These are phyloP conservation scores for Phalanger gymnotis DNA, from an alignment of 2,797 vertebrate genomes.

Conservation along the genomic window DNA sequence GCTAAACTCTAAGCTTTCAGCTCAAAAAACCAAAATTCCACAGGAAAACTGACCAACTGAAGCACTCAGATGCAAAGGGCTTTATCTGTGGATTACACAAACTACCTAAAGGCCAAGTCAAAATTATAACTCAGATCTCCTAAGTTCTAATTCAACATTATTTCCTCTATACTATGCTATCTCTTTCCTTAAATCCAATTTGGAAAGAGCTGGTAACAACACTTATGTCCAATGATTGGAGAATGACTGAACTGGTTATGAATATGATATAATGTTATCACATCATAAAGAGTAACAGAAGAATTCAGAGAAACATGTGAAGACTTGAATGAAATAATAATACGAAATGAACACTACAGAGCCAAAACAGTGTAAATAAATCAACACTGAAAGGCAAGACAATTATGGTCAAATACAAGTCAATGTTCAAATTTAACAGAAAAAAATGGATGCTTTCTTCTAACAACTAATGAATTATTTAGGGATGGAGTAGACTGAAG, in stretches of 20 bases:
- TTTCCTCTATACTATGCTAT: neutral
- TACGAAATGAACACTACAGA: neutral
- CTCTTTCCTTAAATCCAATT: neutral
- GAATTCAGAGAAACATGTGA: neutral
- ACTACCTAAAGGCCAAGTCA: constrained; percentile 1
- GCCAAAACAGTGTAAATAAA: neutral
- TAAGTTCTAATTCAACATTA: neutral
- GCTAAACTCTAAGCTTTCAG: neutral
- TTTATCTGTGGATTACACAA: neutral
- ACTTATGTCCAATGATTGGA: neutral
- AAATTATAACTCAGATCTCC: neutral
- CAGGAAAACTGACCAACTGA: neutral
- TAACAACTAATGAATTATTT: neutral
- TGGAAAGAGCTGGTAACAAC: too few relatives aligned
- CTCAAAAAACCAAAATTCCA: neutral
- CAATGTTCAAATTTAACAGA: neutral
- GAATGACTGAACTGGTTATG: neutral
- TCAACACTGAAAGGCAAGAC: neutral
- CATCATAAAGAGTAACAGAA: neutral
- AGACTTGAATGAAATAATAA: neutral
- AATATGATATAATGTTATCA: neutral
- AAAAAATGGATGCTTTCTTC: neutral
- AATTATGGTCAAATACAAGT: neutral
- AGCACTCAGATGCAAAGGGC: neutral
- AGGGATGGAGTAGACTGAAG: neutral